Evolutionary conservation across 2,113 vertebrate species (phyloP).

Genomic region (Corapipo altera): DNA sequence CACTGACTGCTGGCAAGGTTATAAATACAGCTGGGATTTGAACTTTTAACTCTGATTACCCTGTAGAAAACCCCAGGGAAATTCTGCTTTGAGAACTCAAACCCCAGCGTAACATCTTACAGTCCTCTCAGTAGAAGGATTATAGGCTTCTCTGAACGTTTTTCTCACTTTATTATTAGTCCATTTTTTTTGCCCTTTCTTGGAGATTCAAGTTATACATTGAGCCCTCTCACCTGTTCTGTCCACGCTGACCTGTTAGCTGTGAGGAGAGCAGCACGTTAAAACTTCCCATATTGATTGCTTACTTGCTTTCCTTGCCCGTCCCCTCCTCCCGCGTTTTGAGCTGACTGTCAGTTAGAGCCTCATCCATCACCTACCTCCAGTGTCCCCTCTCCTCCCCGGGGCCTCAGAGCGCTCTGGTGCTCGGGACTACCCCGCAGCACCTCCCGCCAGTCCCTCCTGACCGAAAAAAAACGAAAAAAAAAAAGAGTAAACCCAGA

Average conservation of each 20-base stretch:
- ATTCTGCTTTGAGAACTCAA: not conserved
- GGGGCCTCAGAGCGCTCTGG: not conserved
- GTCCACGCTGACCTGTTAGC: not conserved
- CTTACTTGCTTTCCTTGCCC: not conserved
- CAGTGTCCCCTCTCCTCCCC: not conserved
- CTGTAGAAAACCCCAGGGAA: constrained; percentile 14
- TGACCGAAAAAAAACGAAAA: no score
- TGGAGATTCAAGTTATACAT: not conserved
- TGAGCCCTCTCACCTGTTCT: not conserved
- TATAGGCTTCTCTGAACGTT: not conserved
- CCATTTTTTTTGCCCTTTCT: not conserved
- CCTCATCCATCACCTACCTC: not conserved
- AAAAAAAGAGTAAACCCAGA: not conserved
- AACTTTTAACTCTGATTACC: not conserved
- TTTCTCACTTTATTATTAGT: not conserved
- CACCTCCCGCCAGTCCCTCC: not conserved
- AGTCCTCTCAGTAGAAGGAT: not conserved
- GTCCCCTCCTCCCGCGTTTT: accelerated
- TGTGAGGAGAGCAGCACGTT: not conserved
- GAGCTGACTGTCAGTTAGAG: not conserved
- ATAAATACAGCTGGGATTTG: not conserved
- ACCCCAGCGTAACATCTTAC: not conserved
- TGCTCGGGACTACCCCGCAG: not conserved
- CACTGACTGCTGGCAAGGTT: not conserved
- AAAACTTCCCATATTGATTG: not conserved